Evolutionary conservation across 2,888 invertebrate genomes (phyloP), one percentile per base, ranked within the genome.

Genomic region (Drosophila incognita): DNA sequence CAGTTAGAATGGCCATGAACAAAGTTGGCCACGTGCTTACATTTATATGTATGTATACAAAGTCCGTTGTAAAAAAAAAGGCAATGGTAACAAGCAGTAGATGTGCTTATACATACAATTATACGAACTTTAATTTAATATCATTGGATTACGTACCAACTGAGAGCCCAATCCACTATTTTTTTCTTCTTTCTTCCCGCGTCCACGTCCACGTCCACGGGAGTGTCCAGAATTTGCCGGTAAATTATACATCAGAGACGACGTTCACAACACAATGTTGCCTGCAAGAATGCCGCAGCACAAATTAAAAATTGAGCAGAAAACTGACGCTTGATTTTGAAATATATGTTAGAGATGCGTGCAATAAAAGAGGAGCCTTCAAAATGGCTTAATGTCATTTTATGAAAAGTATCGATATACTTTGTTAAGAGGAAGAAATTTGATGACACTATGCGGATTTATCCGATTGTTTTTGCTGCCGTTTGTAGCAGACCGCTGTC

Each of bases 191-290:
- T 10, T 59, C 0, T 0, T 51, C 1, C 82, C 83, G 4, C 90
- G 82, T 0, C 83, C 90, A 0, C 59, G 84, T 0, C 83, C 89
- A 0, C 60, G 66, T 2, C 83, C 83, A 27, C 83, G 90, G 0
- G 88, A 66, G 15, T 24, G 58, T 4, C 82, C 88, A 0, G 52
- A 7, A 18, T 56, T 75, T 0, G 59, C 5, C 0, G 70, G 79
- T 2, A 69, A 46, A 58, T 83, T 76, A 40, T 78, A n/a, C 82
- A 82, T 79, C 3, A 27, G 2, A 27, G 27, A 27, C 11, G 13
- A 11, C 0, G 2, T 8, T 1, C 15, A 5, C 11, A 36, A 38
- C 11, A n/a, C 24, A 24, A 46, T 8, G 4, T 2, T 4, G 1
- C 2, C 8, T 8, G 21, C 8, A 15, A 24, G 46, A 42, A 42